A percentile compares a stretch with the other conserved stretches of the same genome.
Conservation (phyloP, 2,113 vertebrate genomes). For the Mionectes macconnelli region DNA sequence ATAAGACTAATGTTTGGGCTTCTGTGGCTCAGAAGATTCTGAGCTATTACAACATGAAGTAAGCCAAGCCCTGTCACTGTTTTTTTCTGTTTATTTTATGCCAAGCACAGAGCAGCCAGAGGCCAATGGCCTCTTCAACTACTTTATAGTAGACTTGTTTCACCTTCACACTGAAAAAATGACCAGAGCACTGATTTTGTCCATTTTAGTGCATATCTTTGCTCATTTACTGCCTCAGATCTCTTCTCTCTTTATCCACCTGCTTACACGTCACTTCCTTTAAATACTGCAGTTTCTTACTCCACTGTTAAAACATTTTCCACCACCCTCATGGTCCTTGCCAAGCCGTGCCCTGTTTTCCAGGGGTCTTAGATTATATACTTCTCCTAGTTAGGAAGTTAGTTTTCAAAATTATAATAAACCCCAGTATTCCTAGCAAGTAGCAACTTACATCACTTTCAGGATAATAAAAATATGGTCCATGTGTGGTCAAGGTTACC, state of each 20-base stretch:
- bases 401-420: not conserved
- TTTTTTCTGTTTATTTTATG: conserved; percentile 22
- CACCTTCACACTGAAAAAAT: not conserved
- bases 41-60: not conserved
- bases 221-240: not conserved
- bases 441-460: not conserved
- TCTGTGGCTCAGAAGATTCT: conserved; percentile 11
- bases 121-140: not conserved
- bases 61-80: conserved; percentile 3
- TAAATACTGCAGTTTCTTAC: not conserved
- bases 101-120: not conserved
- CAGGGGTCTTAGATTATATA: not conserved
- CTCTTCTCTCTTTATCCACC: not conserved
- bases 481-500: not conserved
- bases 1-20: not conserved
- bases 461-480: not conserved
- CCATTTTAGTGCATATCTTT: not conserved
- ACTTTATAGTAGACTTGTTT: not conserved
- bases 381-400: not conserved
- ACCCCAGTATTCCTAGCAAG: not conserved
- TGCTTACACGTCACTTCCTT: not conserved
- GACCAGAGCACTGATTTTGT: not conserved
- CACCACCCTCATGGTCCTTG: not conserved
- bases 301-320: not conserved
- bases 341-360: not conserved